These are phyloP conservation scores for Hippoglossus stenolepis DNA, from an alignment of 2,113 vertebrate genomes.

Conservation along the genomic window DNA sequence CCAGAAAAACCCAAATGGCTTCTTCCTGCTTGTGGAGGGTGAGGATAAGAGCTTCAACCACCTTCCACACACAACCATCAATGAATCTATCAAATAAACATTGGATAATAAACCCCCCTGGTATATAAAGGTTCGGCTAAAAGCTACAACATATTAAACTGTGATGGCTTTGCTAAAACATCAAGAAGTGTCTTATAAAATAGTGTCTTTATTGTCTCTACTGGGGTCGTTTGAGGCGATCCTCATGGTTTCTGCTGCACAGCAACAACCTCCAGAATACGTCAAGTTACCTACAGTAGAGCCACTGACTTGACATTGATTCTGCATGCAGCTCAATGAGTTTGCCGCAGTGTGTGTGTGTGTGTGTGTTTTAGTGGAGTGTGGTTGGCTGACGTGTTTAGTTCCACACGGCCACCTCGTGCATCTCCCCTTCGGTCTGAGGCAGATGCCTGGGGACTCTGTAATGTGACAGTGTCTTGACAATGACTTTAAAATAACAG, in stretches of 20 bases:
- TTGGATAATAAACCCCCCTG: slow-evolving; percentile 7
- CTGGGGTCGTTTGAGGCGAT: background rate
- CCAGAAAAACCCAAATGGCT: slow-evolving; percentile 82
- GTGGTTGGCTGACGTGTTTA: slow-evolving; percentile 20
- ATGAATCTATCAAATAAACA: background rate
- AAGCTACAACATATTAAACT: too few relatives aligned
- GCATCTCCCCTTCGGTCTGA: slow-evolving; percentile 65
- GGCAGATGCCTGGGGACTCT: slow-evolving; percentile 51
- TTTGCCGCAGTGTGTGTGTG: slow-evolving; percentile 49
- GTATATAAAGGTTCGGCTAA: background rate
- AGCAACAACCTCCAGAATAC: background rate
- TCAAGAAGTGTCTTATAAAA: background rate
- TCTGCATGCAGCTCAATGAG: slow-evolving; percentile 49
- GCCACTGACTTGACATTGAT: slow-evolving; percentile 41
- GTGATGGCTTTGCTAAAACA: background rate
- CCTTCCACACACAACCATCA: slow-evolving; percentile 9
- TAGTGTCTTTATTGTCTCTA: background rate
- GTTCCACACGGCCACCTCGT: slow-evolving; percentile 53
- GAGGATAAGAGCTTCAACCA: slow-evolving; percentile 36
- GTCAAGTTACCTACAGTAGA: slow-evolving; percentile 18
- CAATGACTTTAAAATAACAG: slow-evolving; percentile 68
- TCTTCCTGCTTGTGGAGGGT: slow-evolving; percentile 80
- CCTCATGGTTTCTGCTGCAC: background rate
- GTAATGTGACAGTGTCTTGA: slow-evolving; percentile 46
- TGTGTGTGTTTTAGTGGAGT: background rate